phyloP scores from a whole-genome alignment of 2,888 invertebrate species.

The Syrista parreyssii region DNA sequence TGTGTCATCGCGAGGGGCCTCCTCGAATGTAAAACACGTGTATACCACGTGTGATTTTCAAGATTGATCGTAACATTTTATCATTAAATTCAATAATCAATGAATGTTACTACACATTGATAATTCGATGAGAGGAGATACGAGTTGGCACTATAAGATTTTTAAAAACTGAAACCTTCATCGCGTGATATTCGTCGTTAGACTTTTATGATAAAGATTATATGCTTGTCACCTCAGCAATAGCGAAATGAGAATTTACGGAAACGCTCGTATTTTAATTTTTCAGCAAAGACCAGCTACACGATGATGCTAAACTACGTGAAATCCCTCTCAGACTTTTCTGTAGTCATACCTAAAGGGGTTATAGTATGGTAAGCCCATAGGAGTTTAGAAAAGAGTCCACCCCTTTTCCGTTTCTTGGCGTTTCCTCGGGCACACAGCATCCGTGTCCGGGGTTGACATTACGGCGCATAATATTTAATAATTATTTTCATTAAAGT shows the following conservation, averaged over 20 bases:
- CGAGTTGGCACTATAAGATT: conserved; percentile 15
- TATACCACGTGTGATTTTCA: neutral
- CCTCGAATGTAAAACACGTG: neutral
- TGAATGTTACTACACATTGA: neutral
- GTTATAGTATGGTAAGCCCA: conserved; percentile 16
- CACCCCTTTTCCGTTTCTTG: conserved; percentile 3
- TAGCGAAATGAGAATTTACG: conserved; percentile 63
- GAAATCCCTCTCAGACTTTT: neutral
- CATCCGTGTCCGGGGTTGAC: conserved; percentile 47
- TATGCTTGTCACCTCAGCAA: neutral
- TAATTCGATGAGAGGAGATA: conserved; percentile 11
- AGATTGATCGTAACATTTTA: neutral
- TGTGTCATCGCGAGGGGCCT: conserved; percentile 22
- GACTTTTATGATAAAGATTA: neutral
- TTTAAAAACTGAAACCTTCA: neutral
- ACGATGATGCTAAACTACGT: neutral
- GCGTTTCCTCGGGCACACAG: conserved; percentile 14
- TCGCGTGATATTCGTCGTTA: neutral
- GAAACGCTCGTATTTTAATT: conserved; percentile 64
- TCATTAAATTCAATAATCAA: neutral
- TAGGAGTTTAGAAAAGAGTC: conserved; percentile 8
- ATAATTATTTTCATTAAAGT: conserved; percentile 67
- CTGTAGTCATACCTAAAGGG: neutral
- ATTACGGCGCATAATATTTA: conserved; percentile 65
- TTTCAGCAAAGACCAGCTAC: conserved; percentile 44